Conservation (phyloP, 2,113 vertebrate species). For the Stictonetta naevosa region DNA sequence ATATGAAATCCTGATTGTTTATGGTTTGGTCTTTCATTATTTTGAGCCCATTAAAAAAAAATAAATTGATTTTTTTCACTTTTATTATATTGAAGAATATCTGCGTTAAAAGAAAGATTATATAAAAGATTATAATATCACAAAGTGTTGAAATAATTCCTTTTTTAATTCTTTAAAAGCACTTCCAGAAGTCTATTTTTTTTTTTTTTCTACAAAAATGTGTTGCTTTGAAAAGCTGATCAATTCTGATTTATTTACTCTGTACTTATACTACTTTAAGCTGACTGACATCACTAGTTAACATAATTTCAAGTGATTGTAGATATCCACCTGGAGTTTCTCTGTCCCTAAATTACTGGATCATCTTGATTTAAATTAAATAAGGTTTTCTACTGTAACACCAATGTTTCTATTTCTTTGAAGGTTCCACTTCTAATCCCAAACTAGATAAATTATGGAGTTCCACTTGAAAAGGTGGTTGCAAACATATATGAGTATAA, state of each 20-base stretch:
- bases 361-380: neutral
- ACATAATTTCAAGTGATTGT: neutral
- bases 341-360: neutral
- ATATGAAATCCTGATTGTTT: neutral
- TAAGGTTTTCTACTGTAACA: neutral
- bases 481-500: neutral
- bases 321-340: neutral
- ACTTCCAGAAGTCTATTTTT: neutral
- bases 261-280: neutral
- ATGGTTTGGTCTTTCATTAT: neutral
- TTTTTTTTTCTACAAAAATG: neutral
- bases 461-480: neutral
- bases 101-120: neutral
- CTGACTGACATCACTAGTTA: neutral
- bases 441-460: neutral
- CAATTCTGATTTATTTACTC: neutral
- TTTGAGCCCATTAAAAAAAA: neutral
- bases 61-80: neutral
- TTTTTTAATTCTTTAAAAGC: neutral
- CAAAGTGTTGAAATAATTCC: neutral
- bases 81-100: neutral
- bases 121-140: neutral
- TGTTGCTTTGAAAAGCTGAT: neutral
- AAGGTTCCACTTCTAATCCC: neutral
- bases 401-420: neutral